These are phyloP conservation scores for Oreohelix idahoensis DNA, from an alignment of 1,140 invertebrate genomes.

Conservation along the genomic window DNA sequence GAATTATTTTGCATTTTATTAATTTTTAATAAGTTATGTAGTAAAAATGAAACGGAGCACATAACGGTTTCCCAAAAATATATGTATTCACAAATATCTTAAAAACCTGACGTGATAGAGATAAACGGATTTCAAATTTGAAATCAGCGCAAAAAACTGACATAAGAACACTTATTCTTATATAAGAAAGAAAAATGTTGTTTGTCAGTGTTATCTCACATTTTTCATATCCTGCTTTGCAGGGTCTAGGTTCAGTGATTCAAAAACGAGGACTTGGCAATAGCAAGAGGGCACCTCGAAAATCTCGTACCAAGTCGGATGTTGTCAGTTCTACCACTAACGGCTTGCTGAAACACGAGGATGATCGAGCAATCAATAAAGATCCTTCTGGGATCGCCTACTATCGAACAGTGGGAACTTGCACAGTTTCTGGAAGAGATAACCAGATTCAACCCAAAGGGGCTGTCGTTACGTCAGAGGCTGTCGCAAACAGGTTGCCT, in stretches of 20 bases:
- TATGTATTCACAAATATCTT: no score
- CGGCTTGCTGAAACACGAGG: not conserved
- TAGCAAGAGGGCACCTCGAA: not conserved
- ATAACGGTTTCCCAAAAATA: no score
- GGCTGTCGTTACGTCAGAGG: not conserved
- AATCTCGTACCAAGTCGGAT: constrained; percentile 20
- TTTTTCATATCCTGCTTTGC: not conserved
- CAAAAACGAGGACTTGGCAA: not conserved
- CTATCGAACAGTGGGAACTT: not conserved
- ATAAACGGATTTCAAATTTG: no score
- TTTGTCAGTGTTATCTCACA: no score
- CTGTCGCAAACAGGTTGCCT: not conserved
- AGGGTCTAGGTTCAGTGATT: not conserved
- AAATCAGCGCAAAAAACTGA: no score
- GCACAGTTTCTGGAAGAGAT: not conserved
- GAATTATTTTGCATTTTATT: no score
- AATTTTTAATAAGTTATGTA: no score
- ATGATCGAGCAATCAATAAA: not conserved
- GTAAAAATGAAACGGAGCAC: no score
- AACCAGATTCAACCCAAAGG: not conserved
- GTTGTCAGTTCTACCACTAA: constrained; percentile 21
- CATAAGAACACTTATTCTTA: no score
- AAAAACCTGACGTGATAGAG: no score
- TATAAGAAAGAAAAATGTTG: no score
- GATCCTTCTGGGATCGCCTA: not conserved